Evolutionary conservation across 1,140 invertebrate species (phyloP), one percentile per base, ranked within the genome.

Genomic region (Chrysomallon squamiferum): DNA sequence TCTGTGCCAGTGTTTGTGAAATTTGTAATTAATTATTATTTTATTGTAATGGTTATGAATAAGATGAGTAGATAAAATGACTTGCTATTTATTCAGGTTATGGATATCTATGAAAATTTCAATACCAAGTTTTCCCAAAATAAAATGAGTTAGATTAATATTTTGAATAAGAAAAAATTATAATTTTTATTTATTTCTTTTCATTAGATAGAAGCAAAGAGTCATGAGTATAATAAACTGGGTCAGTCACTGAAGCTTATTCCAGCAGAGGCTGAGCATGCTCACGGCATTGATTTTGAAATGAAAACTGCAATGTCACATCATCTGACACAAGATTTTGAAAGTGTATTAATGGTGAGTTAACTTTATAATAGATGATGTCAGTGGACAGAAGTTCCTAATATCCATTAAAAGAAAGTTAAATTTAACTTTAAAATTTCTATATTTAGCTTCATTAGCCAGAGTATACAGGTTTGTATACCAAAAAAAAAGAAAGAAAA

Each of bases 281-380:
- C 80, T 11, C 61, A 62, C 18, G 79, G 79, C 41, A 68, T 72
- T 9, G 77, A 82, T 50, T 82, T 74, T 66, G 75, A 80, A 60
- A 62, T 81, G 49, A 73, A 68, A 13, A 49, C 61, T 27, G 62
- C 64, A 13, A 63, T 62, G 58, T 45, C 30, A 35, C 59, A 68
- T 35, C 62, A 58, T 2, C 29, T 38, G 43, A 58, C 58, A 35
- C 59, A 41, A 30, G 27, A 68, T 33, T 68, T 69, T 60, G 49
- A 71, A 38, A 67, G 71, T 59, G 58, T 38, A 3, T 71, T 79
- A 33, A 76, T 72, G 74, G 76, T 78, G 64, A 49, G n/a, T n/a
- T n/a, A n/a, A n/a, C n/a, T n/a, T n/a, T 25, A 7, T 18, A 11
- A n/a, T 15, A n/a, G n/a, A 38, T 25, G 20, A n/a, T 27, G 43